A percentile compares a stretch with the other conserved stretches of the same genome.
phyloP scores from a whole-genome alignment of 2,888 invertebrate genomes.

The Leucophenga maculata region DNA sequence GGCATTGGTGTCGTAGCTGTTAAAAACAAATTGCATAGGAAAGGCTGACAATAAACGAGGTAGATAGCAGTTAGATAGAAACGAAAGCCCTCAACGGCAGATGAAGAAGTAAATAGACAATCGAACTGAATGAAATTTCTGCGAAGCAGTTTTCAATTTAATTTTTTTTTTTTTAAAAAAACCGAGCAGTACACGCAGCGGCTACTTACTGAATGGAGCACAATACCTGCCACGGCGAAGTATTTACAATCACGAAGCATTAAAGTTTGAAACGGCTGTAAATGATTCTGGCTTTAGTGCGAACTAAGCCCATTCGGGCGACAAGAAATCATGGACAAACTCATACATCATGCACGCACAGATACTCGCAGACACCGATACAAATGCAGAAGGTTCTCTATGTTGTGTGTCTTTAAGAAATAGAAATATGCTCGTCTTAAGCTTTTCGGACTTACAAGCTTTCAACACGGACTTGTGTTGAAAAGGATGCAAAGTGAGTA shows the following conservation, averaged over 20 bases:
- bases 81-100: neutral
- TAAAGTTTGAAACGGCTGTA: neutral
- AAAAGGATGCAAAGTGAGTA: neutral
- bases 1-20: neutral
- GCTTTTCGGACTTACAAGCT: too few species aligned
- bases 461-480: too few species aligned
- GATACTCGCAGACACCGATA: neutral
- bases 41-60: constrained; percentile 1
- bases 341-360: constrained; percentile 4
- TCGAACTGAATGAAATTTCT: neutral
- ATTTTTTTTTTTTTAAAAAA: neutral
- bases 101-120: neutral
- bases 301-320: neutral
- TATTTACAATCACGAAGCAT: neutral
- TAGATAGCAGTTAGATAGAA: neutral
- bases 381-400: too few species aligned
- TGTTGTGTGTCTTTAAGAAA: neutral
- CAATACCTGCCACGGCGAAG: neutral
- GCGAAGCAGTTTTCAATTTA: neutral
- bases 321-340: neutral
- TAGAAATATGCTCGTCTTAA: neutral
- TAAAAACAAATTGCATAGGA: constrained; percentile 1
- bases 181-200: neutral
- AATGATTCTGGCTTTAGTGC: neutral
- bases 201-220: neutral